Conservation (phyloP, 1,140 invertebrate genomes). For the Uloborus diversus region DNA sequence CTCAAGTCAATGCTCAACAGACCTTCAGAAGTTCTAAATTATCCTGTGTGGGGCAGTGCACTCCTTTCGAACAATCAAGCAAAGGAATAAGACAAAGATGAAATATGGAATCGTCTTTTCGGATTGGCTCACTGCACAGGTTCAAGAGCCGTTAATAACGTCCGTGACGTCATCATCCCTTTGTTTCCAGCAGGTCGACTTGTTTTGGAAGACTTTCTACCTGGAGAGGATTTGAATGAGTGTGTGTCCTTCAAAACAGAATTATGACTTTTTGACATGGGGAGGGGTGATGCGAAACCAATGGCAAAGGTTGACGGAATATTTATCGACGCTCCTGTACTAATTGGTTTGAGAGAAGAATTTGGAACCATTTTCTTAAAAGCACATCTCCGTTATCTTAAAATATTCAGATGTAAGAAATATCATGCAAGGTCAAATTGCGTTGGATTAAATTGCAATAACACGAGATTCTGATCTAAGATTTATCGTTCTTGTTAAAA, state of each 20-base stretch:
- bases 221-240: not conserved
- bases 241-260: slow-evolving; percentile 9
- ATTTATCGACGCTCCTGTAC: too few species aligned
- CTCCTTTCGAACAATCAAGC: not conserved
- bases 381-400: too few species aligned
- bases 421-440: too few species aligned
- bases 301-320: too few species aligned
- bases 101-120: not conserved
- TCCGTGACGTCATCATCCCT: slow-evolving; percentile 3
- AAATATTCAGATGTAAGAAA: too few species aligned
- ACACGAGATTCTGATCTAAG: too few species aligned
- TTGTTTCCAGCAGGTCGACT: not conserved
- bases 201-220: not conserved
- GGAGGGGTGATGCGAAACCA: not conserved
- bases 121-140: slow-evolving; percentile 11
- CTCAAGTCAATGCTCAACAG: not conserved
- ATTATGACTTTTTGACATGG: not conserved
- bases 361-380: too few species aligned
- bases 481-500: too few species aligned
- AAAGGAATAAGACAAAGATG: not conserved
- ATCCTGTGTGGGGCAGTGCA: not conserved
- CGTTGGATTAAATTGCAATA: too few species aligned
- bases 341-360: too few species aligned
- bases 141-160: slow-evolving; percentile 24
- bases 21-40: not conserved